Evolutionary conservation across 2,888 invertebrate genomes (phyloP).

Genomic region (Melinaea menophilus): DNA sequence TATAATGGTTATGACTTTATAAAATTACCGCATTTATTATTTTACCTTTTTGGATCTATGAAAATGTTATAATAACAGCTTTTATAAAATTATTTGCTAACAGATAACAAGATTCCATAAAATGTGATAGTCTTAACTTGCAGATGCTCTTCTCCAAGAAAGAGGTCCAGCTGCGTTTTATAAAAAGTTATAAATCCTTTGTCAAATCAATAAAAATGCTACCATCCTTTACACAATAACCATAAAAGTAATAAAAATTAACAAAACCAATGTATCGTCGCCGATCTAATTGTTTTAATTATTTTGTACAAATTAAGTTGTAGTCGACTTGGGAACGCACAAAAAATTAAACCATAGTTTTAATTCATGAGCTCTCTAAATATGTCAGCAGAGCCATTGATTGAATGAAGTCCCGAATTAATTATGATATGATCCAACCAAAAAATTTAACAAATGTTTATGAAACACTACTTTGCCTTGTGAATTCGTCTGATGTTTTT

Average conservation of each 20-base stretch:
- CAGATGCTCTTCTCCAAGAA: no score
- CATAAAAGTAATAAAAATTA: no score
- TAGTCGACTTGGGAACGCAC: conserved; percentile 45
- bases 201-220: no score
- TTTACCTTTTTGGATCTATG: no score
- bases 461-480: conserved; percentile 34
- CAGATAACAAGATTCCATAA: no score
- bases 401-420: conserved; percentile 67
- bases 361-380: conserved; percentile 70
- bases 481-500: background rate
- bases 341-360: conserved; percentile 56
- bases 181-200: no score
- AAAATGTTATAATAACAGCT: no score
- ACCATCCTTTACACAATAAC: no score
- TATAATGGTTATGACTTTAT: background rate
- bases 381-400: conserved; percentile 52
- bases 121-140: no score
- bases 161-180: no score
- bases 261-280: no score
- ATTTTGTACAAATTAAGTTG: conserved; percentile 69
- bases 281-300: conserved; percentile 59
- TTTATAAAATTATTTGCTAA: no score
- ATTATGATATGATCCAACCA: conserved; percentile 65
- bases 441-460: conserved; percentile 62
- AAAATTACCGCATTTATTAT: background rate